Base-by-base conservation (phyloP, 2,797 vertebrate species). In the Enteromius paludinosus region DNA sequence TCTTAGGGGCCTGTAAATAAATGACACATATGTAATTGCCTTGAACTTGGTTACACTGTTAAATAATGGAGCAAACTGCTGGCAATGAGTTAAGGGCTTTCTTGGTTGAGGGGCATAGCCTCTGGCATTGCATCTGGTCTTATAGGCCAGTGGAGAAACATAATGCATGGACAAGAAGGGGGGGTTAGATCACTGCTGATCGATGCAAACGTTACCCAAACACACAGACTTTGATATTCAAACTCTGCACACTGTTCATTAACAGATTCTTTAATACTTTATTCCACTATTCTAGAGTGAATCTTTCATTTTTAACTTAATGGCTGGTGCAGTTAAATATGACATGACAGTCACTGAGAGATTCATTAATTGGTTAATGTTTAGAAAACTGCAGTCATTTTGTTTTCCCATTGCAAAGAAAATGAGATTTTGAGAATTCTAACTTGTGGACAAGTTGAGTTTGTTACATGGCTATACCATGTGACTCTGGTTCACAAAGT, bases 41-140 rank as follows among this genome's bases (percentile, higher is more conserved):
- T 84, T 85, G 86, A 89, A 86, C 86, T 88, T 87, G 82, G 83
- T 85, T 75, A 84, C 73, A 84, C 85, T 81, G 78, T 89, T 89
- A 86, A 89, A 87, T 89, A 87, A 89, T 89, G 82, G 76, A 89
- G 86, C 78, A 86, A 87, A 86, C 83, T 80, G 83, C 88, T 89
- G 88, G 88, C 88, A 89, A 83, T 71, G 80, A 84, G 81, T 82
- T 85, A 47, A 84, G 83, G 71, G 81, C 79, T 87, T 82, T 73
- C 81, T 85, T 78, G 83, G 80, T 85, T 85, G 79, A 84, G 83
- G 79, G 83, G 72, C 83, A 82, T 84, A 82, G 85, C 87, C 87
- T 82, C 82, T 86, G 83, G 87, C 87, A 88, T 82, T 81, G 85
- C 87, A 88, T 88, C 87, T 88, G 85, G 83, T 87, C 85, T 86